phyloP scores from a whole-genome alignment of 2,797 vertebrate genomes.

The Ciconia nigra region DNA sequence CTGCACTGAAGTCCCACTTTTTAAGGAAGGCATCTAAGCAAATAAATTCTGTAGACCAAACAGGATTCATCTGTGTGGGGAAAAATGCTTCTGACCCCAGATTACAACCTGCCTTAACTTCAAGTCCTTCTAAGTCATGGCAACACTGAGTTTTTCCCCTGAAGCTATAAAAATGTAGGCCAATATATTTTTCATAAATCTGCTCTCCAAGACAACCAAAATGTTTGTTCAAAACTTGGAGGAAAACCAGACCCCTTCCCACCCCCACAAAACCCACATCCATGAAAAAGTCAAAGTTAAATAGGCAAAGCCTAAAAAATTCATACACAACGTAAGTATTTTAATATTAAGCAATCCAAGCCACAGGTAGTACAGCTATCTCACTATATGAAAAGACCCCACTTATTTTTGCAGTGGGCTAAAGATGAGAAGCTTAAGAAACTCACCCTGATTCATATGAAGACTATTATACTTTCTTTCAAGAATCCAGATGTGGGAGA shows the following conservation, averaged over 20 bases:
- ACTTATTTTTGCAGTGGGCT: background rate
- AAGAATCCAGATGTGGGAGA: background rate
- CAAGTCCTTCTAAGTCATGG: background rate
- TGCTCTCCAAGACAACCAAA: conserved; percentile 19
- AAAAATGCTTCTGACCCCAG: background rate
- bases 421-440: background rate
- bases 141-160: background rate
- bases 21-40: background rate
- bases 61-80: background rate
- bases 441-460: background rate
- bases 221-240: background rate
- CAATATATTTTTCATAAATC: background rate
- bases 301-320: background rate
- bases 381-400: background rate
- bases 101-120: background rate
- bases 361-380: background rate
- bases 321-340: background rate
- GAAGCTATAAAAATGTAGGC: background rate
- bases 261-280: background rate
- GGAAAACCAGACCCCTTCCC: background rate
- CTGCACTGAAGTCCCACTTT: background rate
- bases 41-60: background rate
- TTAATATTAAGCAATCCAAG: background rate
- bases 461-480: background rate
- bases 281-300: background rate